Percentiles rank a stretch among this genome's conserved stretches.
phyloP scores from a whole-genome alignment of 1,140 invertebrate species.

The Oppia nitens region DNA sequence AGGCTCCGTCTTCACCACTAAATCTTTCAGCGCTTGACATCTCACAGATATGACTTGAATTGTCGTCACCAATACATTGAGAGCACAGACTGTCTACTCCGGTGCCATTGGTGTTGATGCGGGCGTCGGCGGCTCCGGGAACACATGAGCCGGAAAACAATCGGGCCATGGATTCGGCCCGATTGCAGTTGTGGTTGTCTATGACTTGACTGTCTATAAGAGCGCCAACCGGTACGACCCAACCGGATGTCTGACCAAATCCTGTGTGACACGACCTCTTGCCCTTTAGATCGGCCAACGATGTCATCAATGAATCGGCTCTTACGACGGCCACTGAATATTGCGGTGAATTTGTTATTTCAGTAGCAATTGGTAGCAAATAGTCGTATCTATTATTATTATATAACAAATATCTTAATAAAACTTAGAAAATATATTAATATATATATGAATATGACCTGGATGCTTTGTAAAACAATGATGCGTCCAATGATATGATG shows the following conservation, averaged over 20 bases:
- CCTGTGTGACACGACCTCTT: constrained; percentile 44
- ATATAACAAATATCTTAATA: not conserved
- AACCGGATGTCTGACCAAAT: constrained; percentile 27
- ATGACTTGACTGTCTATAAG: constrained; percentile 33
- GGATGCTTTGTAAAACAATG: constrained; percentile 49
- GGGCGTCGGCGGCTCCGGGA: constrained; percentile 19
- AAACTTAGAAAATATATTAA: not conserved
- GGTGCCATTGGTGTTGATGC: constrained; percentile 16
- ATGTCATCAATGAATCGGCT: constrained; percentile 32
- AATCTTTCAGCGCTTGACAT: constrained; percentile 5
- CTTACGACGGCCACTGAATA: constrained; percentile 47
- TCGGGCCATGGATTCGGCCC: constrained; percentile 32
- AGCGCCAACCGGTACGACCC: constrained; percentile 34
- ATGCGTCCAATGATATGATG: constrained; percentile 45
- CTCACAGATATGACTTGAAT: constrained; percentile 15
- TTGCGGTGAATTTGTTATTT: constrained; percentile 35
- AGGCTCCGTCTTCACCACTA: constrained; percentile 13
- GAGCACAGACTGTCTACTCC: constrained; percentile 17
- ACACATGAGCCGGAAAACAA: constrained; percentile 36
- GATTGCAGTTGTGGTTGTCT: constrained; percentile 32
- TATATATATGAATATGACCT: constrained; percentile 25
- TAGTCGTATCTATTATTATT: constrained; percentile 12
- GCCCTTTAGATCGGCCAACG: constrained; percentile 41
- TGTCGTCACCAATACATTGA: constrained; percentile 19
- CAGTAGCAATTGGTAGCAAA: constrained; percentile 36